Conservation (phyloP, 2,888 invertebrate species). For the Podotricha telesiphe region DNA sequence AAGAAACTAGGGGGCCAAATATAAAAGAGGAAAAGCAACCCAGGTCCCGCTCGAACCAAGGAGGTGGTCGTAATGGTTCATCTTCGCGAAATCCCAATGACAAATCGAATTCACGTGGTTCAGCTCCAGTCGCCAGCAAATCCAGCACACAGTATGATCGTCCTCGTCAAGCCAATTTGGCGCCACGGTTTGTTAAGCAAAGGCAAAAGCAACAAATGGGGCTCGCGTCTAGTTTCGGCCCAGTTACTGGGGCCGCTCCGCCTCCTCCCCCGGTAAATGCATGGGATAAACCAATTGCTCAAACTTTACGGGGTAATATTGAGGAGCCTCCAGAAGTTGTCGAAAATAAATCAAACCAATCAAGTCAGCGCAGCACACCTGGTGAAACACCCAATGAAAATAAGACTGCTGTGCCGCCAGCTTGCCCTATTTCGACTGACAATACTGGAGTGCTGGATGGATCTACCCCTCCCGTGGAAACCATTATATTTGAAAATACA, state of each 20-base stretch:
- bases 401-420: slow-evolving; percentile 57
- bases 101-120: slow-evolving; percentile 66
- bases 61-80: slow-evolving; percentile 74
- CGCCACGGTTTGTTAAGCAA: slow-evolving; percentile 91
- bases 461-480: slow-evolving; percentile 91
- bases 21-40: slow-evolving; percentile 74
- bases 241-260: slow-evolving; percentile 83
- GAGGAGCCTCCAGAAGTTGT: slow-evolving; percentile 63
- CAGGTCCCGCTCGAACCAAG: slow-evolving; percentile 77
- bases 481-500: slow-evolving; percentile 95
- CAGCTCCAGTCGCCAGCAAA: slow-evolving; percentile 66
- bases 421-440: slow-evolving; percentile 64
- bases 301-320: slow-evolving; percentile 85
- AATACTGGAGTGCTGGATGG: slow-evolving; percentile 87
- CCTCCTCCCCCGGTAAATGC: slow-evolving; percentile 91
- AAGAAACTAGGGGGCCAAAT: slow-evolving; percentile 78
- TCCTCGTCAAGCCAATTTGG: slow-evolving; percentile 85
- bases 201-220: slow-evolving; percentile 83
- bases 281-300: slow-evolving; percentile 93
- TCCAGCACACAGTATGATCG: slow-evolving; percentile 70
- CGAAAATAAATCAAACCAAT: slow-evolving; percentile 70
- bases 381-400: slow-evolving; percentile 65
- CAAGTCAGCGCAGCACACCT: slow-evolving; percentile 76
- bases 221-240: slow-evolving; percentile 69
- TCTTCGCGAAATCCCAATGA: slow-evolving; percentile 71